phyloP scores from a whole-genome alignment of 2,888 invertebrate genomes.

The Sinodicranocentrus sp. region DNA sequence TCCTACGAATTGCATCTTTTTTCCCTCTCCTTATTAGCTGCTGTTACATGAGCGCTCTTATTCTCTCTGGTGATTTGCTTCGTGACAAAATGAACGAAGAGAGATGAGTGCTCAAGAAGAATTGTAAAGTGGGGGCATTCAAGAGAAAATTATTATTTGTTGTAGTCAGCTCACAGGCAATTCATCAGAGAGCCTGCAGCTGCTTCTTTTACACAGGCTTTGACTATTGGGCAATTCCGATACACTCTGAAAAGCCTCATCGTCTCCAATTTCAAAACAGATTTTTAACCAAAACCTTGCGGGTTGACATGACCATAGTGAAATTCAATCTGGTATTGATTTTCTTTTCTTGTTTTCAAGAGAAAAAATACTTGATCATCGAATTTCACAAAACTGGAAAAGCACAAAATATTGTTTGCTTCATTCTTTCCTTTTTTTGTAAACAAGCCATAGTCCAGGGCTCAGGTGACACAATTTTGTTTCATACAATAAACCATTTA shows the following conservation, averaged over 20 bases:
- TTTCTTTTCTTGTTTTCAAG: no score
- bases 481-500: background rate
- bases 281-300: slow-evolving; percentile 15
- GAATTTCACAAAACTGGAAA: background rate
- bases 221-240: no score
- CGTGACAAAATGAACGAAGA: slow-evolving; percentile 17
- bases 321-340: no score
- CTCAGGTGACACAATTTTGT: slow-evolving; percentile 34
- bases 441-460: slow-evolving; percentile 1
- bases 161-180: slow-evolving; percentile 15
- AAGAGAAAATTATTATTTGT: slow-evolving; percentile 31
- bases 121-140: slow-evolving; percentile 7
- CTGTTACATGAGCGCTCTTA: background rate
- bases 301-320: slow-evolving; percentile 36
- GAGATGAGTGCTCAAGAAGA: slow-evolving; percentile 30
- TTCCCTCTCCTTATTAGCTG: background rate
- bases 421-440: background rate
- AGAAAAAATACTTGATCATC: background rate
- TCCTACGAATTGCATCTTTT: slow-evolving; percentile 13
- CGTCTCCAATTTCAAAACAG: slow-evolving; percentile 37
- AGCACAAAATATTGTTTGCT: background rate
- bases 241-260: background rate
- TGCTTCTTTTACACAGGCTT: no score
- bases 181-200: background rate
- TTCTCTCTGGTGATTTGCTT: background rate